Conservation (phyloP, 1,140 invertebrate species). For the Drosophila mayri region DNA sequence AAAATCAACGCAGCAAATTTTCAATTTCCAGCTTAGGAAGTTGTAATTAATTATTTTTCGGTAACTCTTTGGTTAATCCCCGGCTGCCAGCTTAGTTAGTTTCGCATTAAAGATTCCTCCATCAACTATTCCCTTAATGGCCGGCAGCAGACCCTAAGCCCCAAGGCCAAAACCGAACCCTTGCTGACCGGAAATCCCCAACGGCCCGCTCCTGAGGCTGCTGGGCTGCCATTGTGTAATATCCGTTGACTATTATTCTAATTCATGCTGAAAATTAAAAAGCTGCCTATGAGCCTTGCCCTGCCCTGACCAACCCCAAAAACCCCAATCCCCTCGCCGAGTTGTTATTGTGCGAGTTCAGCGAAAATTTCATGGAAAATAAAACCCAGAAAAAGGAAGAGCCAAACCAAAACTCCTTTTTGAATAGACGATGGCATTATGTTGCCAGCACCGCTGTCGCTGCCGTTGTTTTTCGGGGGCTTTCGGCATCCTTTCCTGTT, state of each 20-base stretch:
- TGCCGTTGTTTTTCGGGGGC: slow-evolving; percentile 28
- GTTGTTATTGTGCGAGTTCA: slow-evolving; percentile 56
- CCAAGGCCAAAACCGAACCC: slow-evolving; percentile 39
- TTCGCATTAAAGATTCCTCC: slow-evolving; percentile 47
- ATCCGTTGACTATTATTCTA: slow-evolving; percentile 69
- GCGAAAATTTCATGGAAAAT: slow-evolving; percentile 66
- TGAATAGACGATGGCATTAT: slow-evolving; percentile 61
- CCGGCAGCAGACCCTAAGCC: slow-evolving; percentile 26
- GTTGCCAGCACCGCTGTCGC: slow-evolving; percentile 19
- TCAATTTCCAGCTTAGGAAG: slow-evolving; percentile 2
- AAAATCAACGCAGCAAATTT: not conserved
- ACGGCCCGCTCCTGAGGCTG: slow-evolving; percentile 16
- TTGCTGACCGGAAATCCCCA: slow-evolving; percentile 57
- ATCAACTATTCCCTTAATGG: slow-evolving; percentile 51
- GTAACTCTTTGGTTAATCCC: slow-evolving; percentile 19
- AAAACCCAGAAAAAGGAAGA: slow-evolving; percentile 52
- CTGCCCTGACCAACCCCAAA: slow-evolving; percentile 38
- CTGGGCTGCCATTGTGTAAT: slow-evolving; percentile 51
- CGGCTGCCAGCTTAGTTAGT: slow-evolving; percentile 24
- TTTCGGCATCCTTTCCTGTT: slow-evolving; percentile 59
- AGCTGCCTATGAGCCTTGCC: slow-evolving; percentile 54
- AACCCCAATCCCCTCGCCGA: slow-evolving; percentile 18
- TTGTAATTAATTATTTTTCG: slow-evolving; percentile 24
- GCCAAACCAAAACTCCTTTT: slow-evolving; percentile 55
- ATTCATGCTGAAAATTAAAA: slow-evolving; percentile 69